Conservation (phyloP, 2,888 invertebrate genomes). For the Eupeodes latifasciatus region DNA sequence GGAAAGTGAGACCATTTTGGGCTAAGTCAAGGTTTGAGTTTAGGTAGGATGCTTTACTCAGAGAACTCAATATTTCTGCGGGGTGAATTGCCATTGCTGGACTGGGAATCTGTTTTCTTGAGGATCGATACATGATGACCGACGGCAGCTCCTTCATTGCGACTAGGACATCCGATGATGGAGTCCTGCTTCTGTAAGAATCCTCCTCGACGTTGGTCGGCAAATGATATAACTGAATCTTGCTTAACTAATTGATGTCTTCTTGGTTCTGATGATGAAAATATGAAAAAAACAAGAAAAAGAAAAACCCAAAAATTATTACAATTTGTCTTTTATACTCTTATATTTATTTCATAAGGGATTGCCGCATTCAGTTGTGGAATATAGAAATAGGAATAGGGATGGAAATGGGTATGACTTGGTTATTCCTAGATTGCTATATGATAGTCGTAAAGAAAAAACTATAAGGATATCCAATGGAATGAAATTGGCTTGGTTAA, state of each 20-base stretch:
- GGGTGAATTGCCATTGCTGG: conserved; percentile 80
- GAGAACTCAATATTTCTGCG: conserved; percentile 83
- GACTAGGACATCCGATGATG: conserved; percentile 82
- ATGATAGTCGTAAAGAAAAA: conserved; percentile 8
- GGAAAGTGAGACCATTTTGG: conserved; percentile 25
- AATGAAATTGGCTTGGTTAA: conserved; percentile 20
- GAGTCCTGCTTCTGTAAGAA: conserved; percentile 83
- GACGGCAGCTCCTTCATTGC: conserved; percentile 81
- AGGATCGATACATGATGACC: conserved; percentile 84
- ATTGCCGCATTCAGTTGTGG: neutral
- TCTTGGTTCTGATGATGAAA: conserved; percentile 79
- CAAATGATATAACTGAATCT: conserved; percentile 84
- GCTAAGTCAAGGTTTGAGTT: conserved; percentile 34
- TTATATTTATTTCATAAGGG: conserved; percentile 9
- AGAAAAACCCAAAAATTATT: conserved; percentile 10
- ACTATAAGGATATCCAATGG: conserved; percentile 12
- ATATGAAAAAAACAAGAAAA: conserved; percentile 10
- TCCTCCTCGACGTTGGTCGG: conserved; percentile 84
- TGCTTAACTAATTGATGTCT: conserved; percentile 84
- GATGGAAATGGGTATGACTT: neutral
- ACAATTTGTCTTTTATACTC: conserved; percentile 1
- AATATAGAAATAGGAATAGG: neutral
- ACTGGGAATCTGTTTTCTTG: conserved; percentile 84
- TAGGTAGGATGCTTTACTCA: conserved; percentile 78
- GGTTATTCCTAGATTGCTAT: neutral